These are phyloP conservation scores for Ceyx melanurus DNA, from an alignment of 2,113 vertebrate species.

Conservation along the genomic window DNA sequence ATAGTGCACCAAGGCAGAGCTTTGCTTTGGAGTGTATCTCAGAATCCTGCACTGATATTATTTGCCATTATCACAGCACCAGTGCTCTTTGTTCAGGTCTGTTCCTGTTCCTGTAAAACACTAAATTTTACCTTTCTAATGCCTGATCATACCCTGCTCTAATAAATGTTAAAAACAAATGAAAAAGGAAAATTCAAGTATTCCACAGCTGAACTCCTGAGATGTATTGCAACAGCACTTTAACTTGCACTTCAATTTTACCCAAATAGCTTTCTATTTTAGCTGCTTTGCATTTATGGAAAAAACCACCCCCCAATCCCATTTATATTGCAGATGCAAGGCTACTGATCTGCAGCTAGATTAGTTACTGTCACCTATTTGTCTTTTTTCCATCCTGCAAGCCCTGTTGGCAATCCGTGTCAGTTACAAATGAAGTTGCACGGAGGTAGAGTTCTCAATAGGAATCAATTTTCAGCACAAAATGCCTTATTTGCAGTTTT, in stretches of 20 bases:
- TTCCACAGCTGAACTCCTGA: background rate
- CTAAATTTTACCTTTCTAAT: slow-evolving; percentile 1
- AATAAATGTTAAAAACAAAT: slow-evolving; percentile 36
- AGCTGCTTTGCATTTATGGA: background rate
- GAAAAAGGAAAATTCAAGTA: background rate
- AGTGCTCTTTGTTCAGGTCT: background rate
- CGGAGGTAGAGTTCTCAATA: slow-evolving; percentile 22
- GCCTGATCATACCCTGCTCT: background rate
- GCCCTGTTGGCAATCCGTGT: background rate
- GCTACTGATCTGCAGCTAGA: background rate
- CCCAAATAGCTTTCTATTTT: slow-evolving; percentile 38
- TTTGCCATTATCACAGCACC: background rate
- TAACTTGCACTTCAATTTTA: background rate
- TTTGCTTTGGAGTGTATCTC: slow-evolving; percentile 22
- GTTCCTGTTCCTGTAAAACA: background rate
- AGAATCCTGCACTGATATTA: background rate
- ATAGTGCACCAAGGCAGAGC: background rate
- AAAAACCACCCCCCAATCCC: background rate
- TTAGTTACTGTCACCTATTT: background rate
- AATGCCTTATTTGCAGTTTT: slow-evolving; percentile 66
- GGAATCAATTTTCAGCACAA: slow-evolving; percentile 52
- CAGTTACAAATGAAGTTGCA: slow-evolving; percentile 45
- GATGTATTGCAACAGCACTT: background rate
- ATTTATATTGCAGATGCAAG: slow-evolving; percentile 6
- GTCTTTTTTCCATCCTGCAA: background rate